These are phyloP conservation scores for Chroicocephalus ridibundus DNA, from an alignment of 2,113 vertebrate genomes.

Conservation along the genomic window DNA sequence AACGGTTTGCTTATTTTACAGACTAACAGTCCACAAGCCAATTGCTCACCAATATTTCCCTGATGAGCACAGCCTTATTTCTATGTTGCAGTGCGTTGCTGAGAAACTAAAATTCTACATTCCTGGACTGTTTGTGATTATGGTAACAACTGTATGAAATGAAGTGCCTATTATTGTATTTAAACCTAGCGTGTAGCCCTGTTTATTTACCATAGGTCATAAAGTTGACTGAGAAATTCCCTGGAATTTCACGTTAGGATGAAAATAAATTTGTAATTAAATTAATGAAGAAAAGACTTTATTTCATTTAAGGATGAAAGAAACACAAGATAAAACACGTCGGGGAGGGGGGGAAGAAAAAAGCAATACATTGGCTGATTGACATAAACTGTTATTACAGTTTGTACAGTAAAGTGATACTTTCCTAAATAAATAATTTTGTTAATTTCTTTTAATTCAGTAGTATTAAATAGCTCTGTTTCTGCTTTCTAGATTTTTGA, in stretches of 20 bases:
- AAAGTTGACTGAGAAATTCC: neutral
- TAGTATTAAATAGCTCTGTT: neutral
- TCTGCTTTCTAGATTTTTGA: neutral
- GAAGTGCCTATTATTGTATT: fast-evolving
- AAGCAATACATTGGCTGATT: neutral
- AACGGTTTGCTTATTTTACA: conserved; percentile 48
- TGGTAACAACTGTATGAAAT: neutral
- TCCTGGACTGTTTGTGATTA: neutral
- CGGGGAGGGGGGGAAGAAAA: neutral
- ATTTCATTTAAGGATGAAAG: neutral
- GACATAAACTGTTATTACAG: neutral
- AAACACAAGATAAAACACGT: neutral
- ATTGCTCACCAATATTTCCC: neutral
- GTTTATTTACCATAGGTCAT: neutral
- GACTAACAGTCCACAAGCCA: neutral
- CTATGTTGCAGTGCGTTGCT: neutral
- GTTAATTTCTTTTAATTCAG: neutral
- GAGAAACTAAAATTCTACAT: neutral
- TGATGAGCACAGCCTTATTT: neutral
- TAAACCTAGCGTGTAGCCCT: neutral
- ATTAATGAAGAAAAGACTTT: fast-evolving
- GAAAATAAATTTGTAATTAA: neutral
- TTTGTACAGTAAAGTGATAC: neutral
- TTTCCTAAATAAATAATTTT: neutral
- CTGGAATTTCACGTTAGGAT: neutral